Conservation (phyloP, 37 sponge, comb jelly and placozoan genomes). For the Lycopodina hypogea region DNA sequence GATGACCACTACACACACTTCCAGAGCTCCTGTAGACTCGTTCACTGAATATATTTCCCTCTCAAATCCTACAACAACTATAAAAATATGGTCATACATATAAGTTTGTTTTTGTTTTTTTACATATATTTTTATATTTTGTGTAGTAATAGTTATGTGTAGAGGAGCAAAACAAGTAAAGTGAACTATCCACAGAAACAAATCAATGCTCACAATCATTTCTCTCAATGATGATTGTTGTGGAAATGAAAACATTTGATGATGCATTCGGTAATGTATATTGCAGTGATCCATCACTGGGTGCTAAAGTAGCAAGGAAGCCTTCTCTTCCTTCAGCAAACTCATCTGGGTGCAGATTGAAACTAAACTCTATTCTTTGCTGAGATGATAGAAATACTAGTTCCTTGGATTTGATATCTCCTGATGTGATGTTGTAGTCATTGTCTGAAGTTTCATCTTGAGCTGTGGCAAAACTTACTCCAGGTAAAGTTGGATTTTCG, state of each 20-base stretch:
- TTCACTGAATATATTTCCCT: background rate
- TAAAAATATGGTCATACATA: background rate
- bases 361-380: background rate
- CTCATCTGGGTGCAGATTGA: background rate
- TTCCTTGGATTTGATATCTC: too few relatives aligned
- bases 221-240: background rate
- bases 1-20: background rate
- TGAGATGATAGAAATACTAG: too few relatives aligned
- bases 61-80: background rate
- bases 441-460: too few relatives aligned
- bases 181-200: background rate
- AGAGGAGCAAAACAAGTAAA: background rate
- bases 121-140: too few relatives aligned
- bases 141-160: too few relatives aligned
- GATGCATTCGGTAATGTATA: background rate
- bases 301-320: background rate
- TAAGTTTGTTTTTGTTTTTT: too few relatives aligned
- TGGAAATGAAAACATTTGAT: background rate
- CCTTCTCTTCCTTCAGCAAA: background rate
- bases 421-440: too few relatives aligned
- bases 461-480: too few relatives aligned
- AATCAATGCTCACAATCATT: background rate
- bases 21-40: background rate
- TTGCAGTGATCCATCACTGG: background rate
- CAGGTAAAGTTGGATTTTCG: too few relatives aligned